Base-by-base conservation (phyloP, 2,113 vertebrate genomes). In the Turdus rufiventris region DNA sequence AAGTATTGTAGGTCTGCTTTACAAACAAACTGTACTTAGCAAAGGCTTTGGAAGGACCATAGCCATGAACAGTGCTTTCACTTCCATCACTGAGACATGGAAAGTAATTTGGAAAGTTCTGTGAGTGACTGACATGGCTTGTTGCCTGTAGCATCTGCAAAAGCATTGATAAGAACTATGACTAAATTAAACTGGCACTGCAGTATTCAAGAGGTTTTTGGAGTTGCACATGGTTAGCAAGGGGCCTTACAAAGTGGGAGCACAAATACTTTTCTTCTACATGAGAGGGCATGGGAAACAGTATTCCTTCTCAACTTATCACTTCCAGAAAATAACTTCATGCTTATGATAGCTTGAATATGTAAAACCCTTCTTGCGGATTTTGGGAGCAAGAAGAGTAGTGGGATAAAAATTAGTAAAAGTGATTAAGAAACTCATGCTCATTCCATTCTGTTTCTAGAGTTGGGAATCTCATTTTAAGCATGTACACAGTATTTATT, bases 111-210 rank as follows among this genome's bases (percentile, higher is more conserved):
- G 20, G 56, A 88, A 93, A 88, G 26, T 77, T 93, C 40, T 85
- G 16, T 40, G 43, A 94, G 42, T 60, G 72, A 79, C 26, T 90
- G 48, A 93, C 40, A 80, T 40, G 79, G 79, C 33, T 92, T 90
- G 54, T 31, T 93, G 78, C 75, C 51, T 90, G 63, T 47, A 86
- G 51, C 85, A 88, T 93, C 85, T 96, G 85, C 85, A 93, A 80
- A 93, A 57, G 20, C 31, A 5, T 50, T 88, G 95, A 82, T 90
- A 95, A 94, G 79, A 94, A 76, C 58, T 88, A 85, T 53, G 82
- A 29, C 33, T 79, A 93, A 94, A 94, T 93, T 85, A 82, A 96
- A 88, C 67, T 80, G 90, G 63, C 79, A 76, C 42, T 70, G 47
- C 26, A 80, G 36, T 70, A 58, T 83, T 25, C 1, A 1, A 81